Base-by-base conservation (phyloP, 2,797 vertebrate genomes). In the Poeciliopsis presidionis region DNA sequence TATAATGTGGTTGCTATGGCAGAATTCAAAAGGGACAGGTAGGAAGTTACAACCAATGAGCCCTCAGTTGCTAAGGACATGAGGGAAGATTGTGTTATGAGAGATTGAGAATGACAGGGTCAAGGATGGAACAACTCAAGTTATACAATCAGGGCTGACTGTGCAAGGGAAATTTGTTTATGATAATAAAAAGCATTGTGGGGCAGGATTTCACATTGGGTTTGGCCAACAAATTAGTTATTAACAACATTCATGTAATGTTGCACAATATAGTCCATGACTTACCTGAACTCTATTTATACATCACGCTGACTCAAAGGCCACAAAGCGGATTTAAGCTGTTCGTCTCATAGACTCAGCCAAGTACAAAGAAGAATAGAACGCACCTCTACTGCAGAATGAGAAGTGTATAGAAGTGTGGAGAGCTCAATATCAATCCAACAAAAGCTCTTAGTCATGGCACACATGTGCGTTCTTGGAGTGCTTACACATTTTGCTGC, bases 11-110 rank as follows among this genome's bases (percentile, higher is more conserved):
- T 94, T 94, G 83, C 91, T 86, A 91, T 91, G 81, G 86, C 84
- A 90, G 87, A 74, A 91, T 87, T 90, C 78, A 89, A 89, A 88
- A 88, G 80, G 82, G 86, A 92, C 92, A 93, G 93, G 91, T 93
- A 93, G 79, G 86, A 79, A 74, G 76, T 77, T 76, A 74, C 80
- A 86, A 72, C 94, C 92, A 95, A 95, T 93, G 91, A 87, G 79
- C 75, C 63, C 59, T 81, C 89, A 89, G 93, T 94, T 94, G 93
- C 93, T 89, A 90, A 87, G 93, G 90, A 73, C 84, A 83, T n/a
- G 9, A 13, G 14, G 72, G 90, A 88, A 92, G 90, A 88, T 65
- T 86, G 82, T 46, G 78, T 80, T 83, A 88, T 83, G 84, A 80
- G 81, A 83, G 88, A 86, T 86, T 46, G 73, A 83, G 77, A 79